phyloP scores from a whole-genome alignment of 2,113 vertebrate species.

The Amblyopsis rosae region DNA sequence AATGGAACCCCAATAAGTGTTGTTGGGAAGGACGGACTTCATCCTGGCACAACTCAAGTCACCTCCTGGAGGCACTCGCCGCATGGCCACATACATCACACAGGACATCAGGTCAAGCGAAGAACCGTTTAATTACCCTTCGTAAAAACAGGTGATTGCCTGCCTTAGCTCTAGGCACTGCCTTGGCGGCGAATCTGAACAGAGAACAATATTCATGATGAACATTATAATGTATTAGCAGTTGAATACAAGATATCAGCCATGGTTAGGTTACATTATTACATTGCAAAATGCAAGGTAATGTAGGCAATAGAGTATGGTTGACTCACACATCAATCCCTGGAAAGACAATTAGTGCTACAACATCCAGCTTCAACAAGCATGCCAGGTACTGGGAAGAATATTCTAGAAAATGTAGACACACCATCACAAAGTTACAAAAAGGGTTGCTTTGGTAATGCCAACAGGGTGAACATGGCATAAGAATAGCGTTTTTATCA shows the following conservation, averaged over 20 bases:
- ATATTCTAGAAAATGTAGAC: constrained; percentile 12
- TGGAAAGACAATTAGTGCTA: background rate
- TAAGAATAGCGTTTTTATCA: constrained; percentile 54
- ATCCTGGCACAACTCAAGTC: constrained; percentile 41
- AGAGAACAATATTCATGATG: background rate
- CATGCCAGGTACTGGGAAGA: constrained; percentile 48
- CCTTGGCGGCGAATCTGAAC: constrained; percentile 41
- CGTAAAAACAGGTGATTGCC: constrained; percentile 65
- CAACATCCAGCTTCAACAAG: constrained; percentile 20
- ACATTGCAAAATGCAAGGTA: no score
- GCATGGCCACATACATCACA: constrained; percentile 54
- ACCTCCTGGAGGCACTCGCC: constrained; percentile 42
- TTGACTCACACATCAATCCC: no score
- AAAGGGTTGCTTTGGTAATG: background rate
- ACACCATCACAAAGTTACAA: constrained; percentile 26
- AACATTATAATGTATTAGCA: background rate
- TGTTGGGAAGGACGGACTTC: constrained; percentile 27
- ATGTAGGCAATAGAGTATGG: no score
- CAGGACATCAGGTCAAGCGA: constrained; percentile 40
- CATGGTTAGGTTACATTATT: no score
- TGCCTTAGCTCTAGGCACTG: constrained; percentile 49
- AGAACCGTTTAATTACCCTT: constrained; percentile 65
- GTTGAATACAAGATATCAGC: background rate
- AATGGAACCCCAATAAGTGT: constrained; percentile 46
- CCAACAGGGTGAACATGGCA: no score